Evolutionary conservation across 1,140 invertebrate genomes (phyloP).

Genomic region (Drosophila navojoa): DNA sequence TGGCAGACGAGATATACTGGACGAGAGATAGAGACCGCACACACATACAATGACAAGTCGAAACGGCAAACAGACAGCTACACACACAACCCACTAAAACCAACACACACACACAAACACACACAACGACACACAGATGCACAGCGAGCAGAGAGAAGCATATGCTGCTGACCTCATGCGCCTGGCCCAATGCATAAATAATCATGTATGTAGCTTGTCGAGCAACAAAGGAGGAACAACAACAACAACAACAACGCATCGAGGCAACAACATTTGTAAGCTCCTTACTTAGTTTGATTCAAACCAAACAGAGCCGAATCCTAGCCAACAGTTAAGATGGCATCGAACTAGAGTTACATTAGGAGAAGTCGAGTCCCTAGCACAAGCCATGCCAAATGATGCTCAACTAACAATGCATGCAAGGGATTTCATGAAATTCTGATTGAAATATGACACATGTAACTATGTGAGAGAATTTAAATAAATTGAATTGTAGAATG

Average conservation of each 20-base stretch:
- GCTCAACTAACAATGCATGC: conserved; percentile 24
- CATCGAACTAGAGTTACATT: not conserved
- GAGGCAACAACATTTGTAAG: conserved; percentile 34
- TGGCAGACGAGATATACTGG: conserved; percentile 9
- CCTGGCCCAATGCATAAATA: conserved; percentile 45
- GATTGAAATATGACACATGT: not conserved
- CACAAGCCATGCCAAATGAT: no score
- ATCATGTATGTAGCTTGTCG: conserved; percentile 40
- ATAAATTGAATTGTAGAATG: not conserved
- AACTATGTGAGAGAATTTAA: not conserved
- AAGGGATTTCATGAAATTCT: conserved; percentile 27
- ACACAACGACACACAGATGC: not conserved
- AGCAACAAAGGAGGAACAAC: conserved; percentile 1
- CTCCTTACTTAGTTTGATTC: conserved; percentile 34
- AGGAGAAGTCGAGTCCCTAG: no score
- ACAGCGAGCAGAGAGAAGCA: conserved; percentile 48
- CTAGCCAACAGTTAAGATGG: conserved; percentile 3
- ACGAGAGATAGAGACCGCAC: conserved; percentile 12
- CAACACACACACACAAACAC: not conserved
- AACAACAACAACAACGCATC: not conserved
- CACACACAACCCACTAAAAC: not conserved
- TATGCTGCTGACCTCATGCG: conserved; percentile 41
- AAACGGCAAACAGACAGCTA: conserved; percentile 27
- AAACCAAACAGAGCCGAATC: conserved; percentile 6
- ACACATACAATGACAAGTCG: conserved; percentile 50